phyloP scores from a whole-genome alignment of 64 coral and sea anemone species.

The Trachythela sp. region DNA sequence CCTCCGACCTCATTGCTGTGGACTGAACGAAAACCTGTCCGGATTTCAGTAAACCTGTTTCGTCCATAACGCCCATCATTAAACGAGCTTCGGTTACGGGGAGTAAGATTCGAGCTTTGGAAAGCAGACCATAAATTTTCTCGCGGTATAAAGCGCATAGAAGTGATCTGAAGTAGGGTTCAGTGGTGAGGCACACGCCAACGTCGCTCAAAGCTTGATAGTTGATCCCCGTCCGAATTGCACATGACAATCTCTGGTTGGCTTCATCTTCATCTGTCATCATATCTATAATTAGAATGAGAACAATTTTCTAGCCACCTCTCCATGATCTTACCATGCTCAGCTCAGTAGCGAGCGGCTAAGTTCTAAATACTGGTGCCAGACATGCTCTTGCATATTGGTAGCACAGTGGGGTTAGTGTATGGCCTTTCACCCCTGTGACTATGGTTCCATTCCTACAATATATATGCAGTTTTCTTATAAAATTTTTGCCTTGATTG shows the following conservation, averaged over 20 bases:
- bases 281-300: slow-evolving; percentile 52
- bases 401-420: too few relatives aligned
- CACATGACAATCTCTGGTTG: slow-evolving; percentile 62
- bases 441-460: too few relatives aligned
- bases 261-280: slow-evolving; percentile 74
- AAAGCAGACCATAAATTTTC: slow-evolving; percentile 63
- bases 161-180: slow-evolving; percentile 79
- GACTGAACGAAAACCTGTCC: slow-evolving; percentile 91
- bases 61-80: slow-evolving; percentile 99
- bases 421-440: too few relatives aligned
- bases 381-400: too few relatives aligned
- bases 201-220: slow-evolving; percentile 55
- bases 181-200: slow-evolving; percentile 70
- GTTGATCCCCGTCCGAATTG: slow-evolving; percentile 67
- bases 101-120: slow-evolving; percentile 75
- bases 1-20: slow-evolving; percentile 43
- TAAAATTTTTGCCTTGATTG: too few relatives aligned
- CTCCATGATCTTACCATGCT: too few relatives aligned
- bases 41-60: slow-evolving; percentile 60
- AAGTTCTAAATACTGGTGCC: too few relatives aligned
- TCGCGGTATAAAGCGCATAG: slow-evolving; percentile 75
- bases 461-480: too few relatives aligned
- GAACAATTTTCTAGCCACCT: too few relatives aligned
- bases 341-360: too few relatives aligned
- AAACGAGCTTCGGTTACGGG: slow-evolving; percentile 65